Conservation (phyloP, 2,888 invertebrate species). For the Caenorhabditis sp. region DNA sequence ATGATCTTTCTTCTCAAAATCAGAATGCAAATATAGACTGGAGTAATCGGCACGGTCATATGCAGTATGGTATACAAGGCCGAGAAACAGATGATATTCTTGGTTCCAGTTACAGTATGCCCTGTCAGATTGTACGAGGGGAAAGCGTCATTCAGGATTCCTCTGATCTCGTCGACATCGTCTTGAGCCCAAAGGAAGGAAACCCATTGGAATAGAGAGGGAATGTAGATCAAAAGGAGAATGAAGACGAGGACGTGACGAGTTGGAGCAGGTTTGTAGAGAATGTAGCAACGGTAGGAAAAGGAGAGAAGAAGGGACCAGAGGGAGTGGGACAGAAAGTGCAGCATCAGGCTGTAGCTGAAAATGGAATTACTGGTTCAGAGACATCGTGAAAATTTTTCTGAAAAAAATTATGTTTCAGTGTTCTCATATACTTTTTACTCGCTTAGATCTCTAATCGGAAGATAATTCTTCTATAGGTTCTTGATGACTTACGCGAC, state of each 20-base stretch:
- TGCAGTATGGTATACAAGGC: constrained; percentile 66
- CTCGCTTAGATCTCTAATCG: no score
- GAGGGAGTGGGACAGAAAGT: constrained; percentile 51
- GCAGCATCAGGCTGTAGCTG: constrained; percentile 61
- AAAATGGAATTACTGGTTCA: constrained; percentile 13
- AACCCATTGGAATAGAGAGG: constrained; percentile 54
- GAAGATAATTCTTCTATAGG: not conserved
- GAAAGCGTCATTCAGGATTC: constrained; percentile 26
- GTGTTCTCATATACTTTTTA: no score
- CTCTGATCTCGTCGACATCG: constrained; percentile 33
- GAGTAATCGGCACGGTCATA: constrained; percentile 69
- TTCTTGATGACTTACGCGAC: constrained; percentile 24
- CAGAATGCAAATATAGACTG: constrained; percentile 64
- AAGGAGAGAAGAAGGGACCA: constrained; percentile 63
- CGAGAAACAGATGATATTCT: constrained; percentile 48
- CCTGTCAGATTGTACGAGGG: constrained; percentile 57
- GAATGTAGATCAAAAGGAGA: constrained; percentile 47
- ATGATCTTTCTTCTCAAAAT: constrained; percentile 59
- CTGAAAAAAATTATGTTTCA: not conserved
- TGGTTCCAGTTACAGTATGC: constrained; percentile 53
- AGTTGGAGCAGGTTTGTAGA: constrained; percentile 45
- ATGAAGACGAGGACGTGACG: constrained; percentile 22
- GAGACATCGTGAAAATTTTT: not conserved
- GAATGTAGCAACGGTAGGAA: constrained; percentile 61
- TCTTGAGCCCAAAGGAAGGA: constrained; percentile 54